Percentiles rank a stretch among this genome's conserved stretches.
phyloP scores from a whole-genome alignment of 2,113 vertebrate genomes.

The Uria lomvia region DNA sequence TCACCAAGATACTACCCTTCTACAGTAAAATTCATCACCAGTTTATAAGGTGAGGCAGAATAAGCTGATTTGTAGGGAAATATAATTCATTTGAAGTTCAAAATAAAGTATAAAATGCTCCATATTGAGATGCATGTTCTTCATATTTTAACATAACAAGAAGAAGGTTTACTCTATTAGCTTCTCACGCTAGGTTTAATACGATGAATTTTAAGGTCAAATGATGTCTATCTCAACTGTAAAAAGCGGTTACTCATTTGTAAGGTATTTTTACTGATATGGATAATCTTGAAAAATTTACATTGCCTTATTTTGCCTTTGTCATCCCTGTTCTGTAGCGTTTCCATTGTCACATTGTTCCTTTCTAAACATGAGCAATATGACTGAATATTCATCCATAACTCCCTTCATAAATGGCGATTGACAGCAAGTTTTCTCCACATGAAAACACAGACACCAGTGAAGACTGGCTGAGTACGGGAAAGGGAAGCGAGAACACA shows the following conservation, averaged over 20 bases:
- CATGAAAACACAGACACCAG: background rate
- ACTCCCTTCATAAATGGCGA: accelerated
- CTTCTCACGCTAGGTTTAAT: background rate
- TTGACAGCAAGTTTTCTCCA: background rate
- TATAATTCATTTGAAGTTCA: background rate
- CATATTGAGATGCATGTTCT: background rate
- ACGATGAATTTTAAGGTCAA: background rate
- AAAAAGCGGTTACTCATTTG: background rate
- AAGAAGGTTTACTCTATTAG: background rate
- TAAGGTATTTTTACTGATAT: background rate
- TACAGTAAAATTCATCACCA: background rate
- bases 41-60: background rate
- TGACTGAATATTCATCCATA: background rate
- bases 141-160: background rate
- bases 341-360: background rate
- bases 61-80: background rate
- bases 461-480: background rate
- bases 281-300: background rate
- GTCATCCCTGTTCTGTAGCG: background rate
- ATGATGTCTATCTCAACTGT: background rate
- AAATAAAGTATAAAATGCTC: background rate
- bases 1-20: background rate
- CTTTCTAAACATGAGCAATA: background rate
- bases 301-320: background rate
- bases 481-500: background rate